A percentile compares a stretch with the other conserved stretches of the same genome.
phyloP scores from a whole-genome alignment of 2,113 vertebrate species.

The Haliaeetus leucogaster region DNA sequence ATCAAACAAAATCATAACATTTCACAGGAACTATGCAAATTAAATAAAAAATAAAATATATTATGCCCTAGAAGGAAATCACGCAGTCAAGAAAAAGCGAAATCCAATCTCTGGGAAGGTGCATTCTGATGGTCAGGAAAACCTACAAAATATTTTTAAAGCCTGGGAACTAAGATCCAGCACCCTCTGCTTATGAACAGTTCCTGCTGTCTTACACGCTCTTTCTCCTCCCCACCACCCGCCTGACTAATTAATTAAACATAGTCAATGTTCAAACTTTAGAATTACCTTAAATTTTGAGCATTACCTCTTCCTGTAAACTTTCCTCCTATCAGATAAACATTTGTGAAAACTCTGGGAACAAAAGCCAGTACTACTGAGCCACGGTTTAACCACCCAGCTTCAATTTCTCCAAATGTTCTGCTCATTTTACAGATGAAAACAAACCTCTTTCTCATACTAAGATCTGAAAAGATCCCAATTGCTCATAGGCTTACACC shows the following conservation, averaged over 20 bases:
- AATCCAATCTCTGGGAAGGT: background rate
- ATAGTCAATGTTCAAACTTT: background rate
- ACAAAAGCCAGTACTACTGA: background rate
- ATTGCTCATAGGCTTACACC: background rate
- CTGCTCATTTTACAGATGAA: background rate
- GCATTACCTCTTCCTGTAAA: background rate
- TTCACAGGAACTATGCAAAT: background rate
- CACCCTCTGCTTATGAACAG: background rate
- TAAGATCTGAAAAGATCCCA: background rate
- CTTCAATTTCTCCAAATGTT: background rate
- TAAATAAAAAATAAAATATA: background rate
- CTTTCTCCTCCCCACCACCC: background rate
- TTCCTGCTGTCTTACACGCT: background rate
- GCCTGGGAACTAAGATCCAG: background rate
- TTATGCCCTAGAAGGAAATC: background rate
- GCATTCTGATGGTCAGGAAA: background rate
- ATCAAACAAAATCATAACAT: background rate
- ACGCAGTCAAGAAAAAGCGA: background rate
- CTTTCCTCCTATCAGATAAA: background rate
- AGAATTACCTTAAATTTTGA: background rate
- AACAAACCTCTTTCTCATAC: background rate
- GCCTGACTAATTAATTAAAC: background rate
- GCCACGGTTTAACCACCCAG: background rate
- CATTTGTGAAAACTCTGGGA: background rate
- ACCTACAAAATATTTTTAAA: background rate